Evolutionary conservation across 2,888 invertebrate genomes (phyloP), one percentile per base, ranked within the genome.

Genomic region (Trichogramma evanescens): DNA sequence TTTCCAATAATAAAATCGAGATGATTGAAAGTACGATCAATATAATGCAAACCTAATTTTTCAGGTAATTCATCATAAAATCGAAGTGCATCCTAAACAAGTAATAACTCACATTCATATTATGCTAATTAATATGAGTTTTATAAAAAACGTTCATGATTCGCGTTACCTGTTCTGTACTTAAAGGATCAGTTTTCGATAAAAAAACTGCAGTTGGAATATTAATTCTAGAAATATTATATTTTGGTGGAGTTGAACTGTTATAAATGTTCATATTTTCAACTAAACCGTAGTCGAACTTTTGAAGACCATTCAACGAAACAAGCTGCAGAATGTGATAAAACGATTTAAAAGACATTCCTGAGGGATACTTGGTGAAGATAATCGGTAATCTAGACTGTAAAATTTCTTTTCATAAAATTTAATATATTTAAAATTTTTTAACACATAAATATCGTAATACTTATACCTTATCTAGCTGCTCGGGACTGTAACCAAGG

Each of bases 261-360:
- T 86, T 85, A 67, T 89, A 89, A 61, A 80, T 71, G 57, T 73
- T 72, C 48, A 82, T 63, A 71, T 89, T 90, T 10, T 80, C 82
- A 3, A 72, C 70, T 0, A 72, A 61, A 0, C 90, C 91, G 68
- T 85, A 89, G 72, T 92, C 89, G 67, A 82, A 91, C 71, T 82
- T 83, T 68, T 84, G 84, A 68, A 89, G 89, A 59, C 79, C 79
- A 0, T 82, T 82, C 6, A 74, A 79, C 10, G 74, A 70, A 9
- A 86, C 82, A 73, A 82, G 82, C 72, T 87, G 87, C 1, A 83
- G 83, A 66, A 83, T 88, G 74, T 92, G 91, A 1, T 87, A 74
- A 6, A 91, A 69, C 0, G 89, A 86, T 74, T 84, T 86, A 0
- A 86, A 84, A 0, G 90, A 90, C 0, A 88, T 84, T 0, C 90